Percentiles rank a stretch among this genome's conserved stretches.
Conservation (phyloP, 2,888 invertebrate species). For the Endomychus coccineus region DNA sequence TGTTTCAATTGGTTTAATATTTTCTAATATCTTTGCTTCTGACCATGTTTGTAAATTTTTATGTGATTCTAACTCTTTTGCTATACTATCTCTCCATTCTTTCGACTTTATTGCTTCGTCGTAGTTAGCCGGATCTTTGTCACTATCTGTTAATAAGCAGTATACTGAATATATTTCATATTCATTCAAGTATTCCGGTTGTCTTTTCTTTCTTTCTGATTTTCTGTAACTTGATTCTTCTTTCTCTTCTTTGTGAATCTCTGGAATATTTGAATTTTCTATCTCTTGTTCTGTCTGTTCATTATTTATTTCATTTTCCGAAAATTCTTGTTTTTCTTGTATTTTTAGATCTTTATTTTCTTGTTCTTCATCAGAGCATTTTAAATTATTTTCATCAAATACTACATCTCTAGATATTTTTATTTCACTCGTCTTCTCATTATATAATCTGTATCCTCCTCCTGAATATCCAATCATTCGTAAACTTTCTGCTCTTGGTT, state of each 20-base stretch:
- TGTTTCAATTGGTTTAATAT: slow-evolving; percentile 19
- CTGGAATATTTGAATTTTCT: slow-evolving; percentile 5
- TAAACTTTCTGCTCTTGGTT: slow-evolving; percentile 18
- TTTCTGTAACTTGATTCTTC: slow-evolving; percentile 1
- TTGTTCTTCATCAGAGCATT: too few species aligned
- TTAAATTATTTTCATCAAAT: slow-evolving; percentile 21
- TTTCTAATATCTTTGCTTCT: slow-evolving; percentile 15
- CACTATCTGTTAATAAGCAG: slow-evolving; percentile 12
- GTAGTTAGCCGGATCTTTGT: slow-evolving; percentile 6
- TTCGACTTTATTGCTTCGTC: slow-evolving; percentile 8
- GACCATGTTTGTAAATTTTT: slow-evolving; percentile 18
- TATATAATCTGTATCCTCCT: slow-evolving; percentile 24
- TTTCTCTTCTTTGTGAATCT: not conserved
- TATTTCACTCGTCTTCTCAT: slow-evolving; percentile 19
- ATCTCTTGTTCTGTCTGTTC: slow-evolving; percentile 7
- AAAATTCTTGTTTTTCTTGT: slow-evolving; percentile 9
- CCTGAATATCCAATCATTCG: slow-evolving; percentile 25
- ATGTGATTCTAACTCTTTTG: slow-evolving; percentile 20
- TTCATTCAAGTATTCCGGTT: slow-evolving; percentile 10
- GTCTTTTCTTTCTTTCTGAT: slow-evolving; percentile 10
- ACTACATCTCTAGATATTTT: slow-evolving; percentile 22
- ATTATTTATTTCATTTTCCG: slow-evolving; percentile 10
- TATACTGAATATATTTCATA: slow-evolving; percentile 19
- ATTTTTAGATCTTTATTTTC: slow-evolving; percentile 10
- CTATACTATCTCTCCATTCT: slow-evolving; percentile 20